Percentiles rank a stretch among this genome's conserved stretches.
These are phyloP conservation scores for Periparus ater DNA, from an alignment of 2,797 vertebrate species.

Conservation along the genomic window DNA sequence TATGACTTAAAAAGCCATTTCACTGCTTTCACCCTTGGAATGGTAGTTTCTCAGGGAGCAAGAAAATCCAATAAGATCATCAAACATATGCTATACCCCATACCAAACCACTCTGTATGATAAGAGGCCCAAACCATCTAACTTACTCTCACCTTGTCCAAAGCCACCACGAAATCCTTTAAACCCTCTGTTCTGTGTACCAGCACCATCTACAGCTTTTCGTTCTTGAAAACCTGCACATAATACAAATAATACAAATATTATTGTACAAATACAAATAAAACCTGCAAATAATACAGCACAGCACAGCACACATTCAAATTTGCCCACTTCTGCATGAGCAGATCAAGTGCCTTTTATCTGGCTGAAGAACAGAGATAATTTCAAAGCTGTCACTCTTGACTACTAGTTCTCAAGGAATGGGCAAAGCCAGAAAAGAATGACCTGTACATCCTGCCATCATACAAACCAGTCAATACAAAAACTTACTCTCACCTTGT, in stretches of 20 bases:
- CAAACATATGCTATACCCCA: neutral
- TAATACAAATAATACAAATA: too few species aligned
- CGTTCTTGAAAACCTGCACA: slow-evolving; percentile 59
- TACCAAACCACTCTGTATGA: neutral
- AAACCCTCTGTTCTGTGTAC: slow-evolving; percentile 10
- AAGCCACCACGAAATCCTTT: slow-evolving; percentile 35
- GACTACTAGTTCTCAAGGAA: neutral
- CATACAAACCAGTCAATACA: neutral
- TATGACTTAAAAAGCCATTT: neutral
- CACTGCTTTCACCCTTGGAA: neutral
- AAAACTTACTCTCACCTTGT: neutral
- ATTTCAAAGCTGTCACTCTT: neutral
- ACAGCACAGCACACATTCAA: neutral
- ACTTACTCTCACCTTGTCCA: slow-evolving; percentile 30
- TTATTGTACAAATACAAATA: too few species aligned
- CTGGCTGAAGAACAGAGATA: neutral
- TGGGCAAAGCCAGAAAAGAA: fast-evolving
- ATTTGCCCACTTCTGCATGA: neutral
- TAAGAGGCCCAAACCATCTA: neutral
- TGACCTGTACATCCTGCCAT: too few species aligned
- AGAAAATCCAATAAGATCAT: neutral
- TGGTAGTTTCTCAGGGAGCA: neutral
- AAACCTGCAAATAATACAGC: too few species aligned
- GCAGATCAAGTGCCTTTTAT: neutral
- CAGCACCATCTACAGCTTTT: neutral